Evolutionary conservation across 2,797 vertebrate genomes (phyloP), one percentile per base, ranked within the genome.

Genomic region (Bryconaethiops microstoma): DNA sequence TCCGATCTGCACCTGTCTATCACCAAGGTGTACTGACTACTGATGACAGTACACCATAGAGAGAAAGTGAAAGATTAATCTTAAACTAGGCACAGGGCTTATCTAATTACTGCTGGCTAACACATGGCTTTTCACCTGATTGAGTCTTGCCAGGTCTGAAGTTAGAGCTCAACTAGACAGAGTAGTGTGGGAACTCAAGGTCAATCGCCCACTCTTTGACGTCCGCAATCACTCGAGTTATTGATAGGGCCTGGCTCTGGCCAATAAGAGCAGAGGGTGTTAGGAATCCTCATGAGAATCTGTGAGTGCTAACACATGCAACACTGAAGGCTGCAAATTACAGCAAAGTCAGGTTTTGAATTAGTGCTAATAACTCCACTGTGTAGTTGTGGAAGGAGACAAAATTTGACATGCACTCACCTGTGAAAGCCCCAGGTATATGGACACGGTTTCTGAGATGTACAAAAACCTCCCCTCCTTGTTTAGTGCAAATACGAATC

Each of bases 401-500:
- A 52, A 55, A 70, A 50, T 71, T 55, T 67, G 77, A 74, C 45
- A 17, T 29, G 68, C 88, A 95, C 97, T 96, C 92, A 99, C 98
- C 96, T 99, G 97, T 82, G 98, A 99, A 91, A 99, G 96, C 82
- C 98, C 98, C 93, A 99, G 95, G 94, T 99, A 99, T 94, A 99
- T 99, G 94, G 98, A 99, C 87, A 99, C 98, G 3, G 98, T 99
- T 95, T 99, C 98, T 1, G 98, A 99, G 95, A 99, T 99, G 96
- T 99, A 99, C 86, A 99, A 95, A 96, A 99, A 99, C 87, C 96
- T 96, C 92, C 97, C 97, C 93, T 99, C 98, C 93, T 98, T 97
- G 94, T 99, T 99, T 96, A 99, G 96, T 97, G 97, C 97, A 98
- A 99, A 99, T 95, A 99, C 96, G 92, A 99, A 99, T 91, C 96